Percentiles rank a stretch among this genome's conserved stretches.
Evolutionary conservation across 2,888 invertebrate genomes (phyloP).

Genomic region (Acholoe squamosa): DNA sequence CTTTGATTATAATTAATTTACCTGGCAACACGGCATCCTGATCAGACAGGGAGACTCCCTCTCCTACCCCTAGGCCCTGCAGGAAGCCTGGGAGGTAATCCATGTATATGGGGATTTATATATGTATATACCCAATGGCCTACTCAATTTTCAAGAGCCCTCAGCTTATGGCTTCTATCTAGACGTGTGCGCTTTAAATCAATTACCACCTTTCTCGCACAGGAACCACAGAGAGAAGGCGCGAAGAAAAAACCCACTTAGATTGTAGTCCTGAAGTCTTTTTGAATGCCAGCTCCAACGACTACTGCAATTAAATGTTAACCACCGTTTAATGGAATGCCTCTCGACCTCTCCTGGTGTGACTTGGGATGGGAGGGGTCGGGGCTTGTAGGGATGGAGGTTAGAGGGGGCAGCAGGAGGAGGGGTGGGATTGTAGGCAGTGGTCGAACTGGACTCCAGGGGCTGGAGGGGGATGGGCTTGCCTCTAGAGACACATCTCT

Average conservation of each 20-base stretch:
- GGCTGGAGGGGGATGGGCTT: background rate
- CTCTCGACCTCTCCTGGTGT: background rate
- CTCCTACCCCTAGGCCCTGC: background rate
- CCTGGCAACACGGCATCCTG: background rate
- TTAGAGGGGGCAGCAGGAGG: background rate
- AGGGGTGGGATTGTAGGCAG: background rate
- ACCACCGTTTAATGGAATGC: constrained; percentile 17
- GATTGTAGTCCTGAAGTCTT: background rate
- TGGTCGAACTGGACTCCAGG: background rate
- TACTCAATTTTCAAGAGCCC: background rate
- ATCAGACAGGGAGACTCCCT: background rate
- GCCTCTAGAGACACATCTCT: background rate
- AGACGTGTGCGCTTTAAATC: background rate
- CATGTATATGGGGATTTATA: background rate
- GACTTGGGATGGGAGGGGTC: background rate
- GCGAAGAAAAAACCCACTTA: background rate
- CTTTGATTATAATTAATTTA: constrained; percentile 12
- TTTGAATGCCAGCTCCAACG: background rate
- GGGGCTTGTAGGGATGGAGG: background rate
- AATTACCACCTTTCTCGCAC: background rate
- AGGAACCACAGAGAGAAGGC: background rate
- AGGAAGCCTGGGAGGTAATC: background rate
- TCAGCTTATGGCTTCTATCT: background rate
- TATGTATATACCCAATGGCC: background rate
- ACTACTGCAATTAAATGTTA: constrained; percentile 4